Evolutionary conservation across 2,113 vertebrate species (phyloP), one percentile per base, ranked within the genome.

Genomic region (Oryzias melastigma): DNA sequence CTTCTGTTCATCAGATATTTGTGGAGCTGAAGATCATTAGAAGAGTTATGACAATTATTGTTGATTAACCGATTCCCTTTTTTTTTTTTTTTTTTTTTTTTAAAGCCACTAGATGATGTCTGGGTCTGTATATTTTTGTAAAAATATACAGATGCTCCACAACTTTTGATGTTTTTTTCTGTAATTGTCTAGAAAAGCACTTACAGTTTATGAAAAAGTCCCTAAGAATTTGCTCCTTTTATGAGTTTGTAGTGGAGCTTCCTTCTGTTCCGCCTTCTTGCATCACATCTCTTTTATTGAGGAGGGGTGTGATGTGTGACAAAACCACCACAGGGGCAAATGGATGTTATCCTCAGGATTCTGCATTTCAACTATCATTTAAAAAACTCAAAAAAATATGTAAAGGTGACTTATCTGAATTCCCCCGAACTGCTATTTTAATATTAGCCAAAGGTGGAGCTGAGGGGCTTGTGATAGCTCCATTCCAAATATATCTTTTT

Each of bases 131-230:
- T 53, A 27, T 60, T 66, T 55, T 64, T 20, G 15, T 20, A 17
- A 20, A 7, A 3, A 27, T 15, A 45, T 48, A 40, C 24, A 67
- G 48, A 52, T 18, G 10, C 52, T 22, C 55, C 60, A 35, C 46
- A 51, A 14, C 3, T 12, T 72, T 78, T 52, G 72, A 42, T 50
- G 29, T 43, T 41, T n/a, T 2, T 20, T 42, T 17, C 4, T 27
- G 25, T 47, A 12, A 3, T n/a, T 71, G 43, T 72, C 62, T 51
- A 24, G 20, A 63, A 18, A 73, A 72, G 73, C 78, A 80, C 71
- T 75, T 81, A 53, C 54, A 56, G 41, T 59, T 10, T 13, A 35
- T 35, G 35, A 12, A 12, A 29, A 12, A 35, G 35, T 35, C 35
- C 35, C 35, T 35, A 12, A 10, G 35, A 35, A 35, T 35, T 10